Base-by-base conservation (phyloP, 2,113 vertebrate genomes). In the Clupea harengus region DNA sequence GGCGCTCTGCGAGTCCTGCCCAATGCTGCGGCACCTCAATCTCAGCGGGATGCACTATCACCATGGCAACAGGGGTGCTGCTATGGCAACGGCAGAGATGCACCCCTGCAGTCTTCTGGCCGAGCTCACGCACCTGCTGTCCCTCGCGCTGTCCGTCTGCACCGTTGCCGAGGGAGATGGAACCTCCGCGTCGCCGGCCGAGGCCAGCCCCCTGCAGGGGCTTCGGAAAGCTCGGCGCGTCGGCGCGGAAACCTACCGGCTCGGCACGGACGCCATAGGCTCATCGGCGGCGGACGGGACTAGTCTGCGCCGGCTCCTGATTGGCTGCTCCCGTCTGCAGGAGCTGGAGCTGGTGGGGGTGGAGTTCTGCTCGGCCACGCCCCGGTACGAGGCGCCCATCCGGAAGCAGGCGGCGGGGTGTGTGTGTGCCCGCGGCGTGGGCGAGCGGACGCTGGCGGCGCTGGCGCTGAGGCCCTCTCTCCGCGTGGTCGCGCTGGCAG, bases 41-140 rank as follows among this genome's bases (percentile, higher is more conserved):
- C 94, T 99, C 32, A 97, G 97, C 0, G 97, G 97, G 2, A 98
- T 96, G 3, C 98, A 99, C 91, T 97, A 99, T 45, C 93, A 95
- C 0, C 60, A 25, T 8, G 88, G 91, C 87, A 94, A 94, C 89
- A 90, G 95, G 0, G 92, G 95, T 17, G 95, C 91, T 17, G 95
- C 91, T 83, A 86, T 93, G 3, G 96, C 93, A 39, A 57, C 54
- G 0, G 3, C 54, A 57, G 92, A 94, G 22, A 81, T 85, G 9
- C 98, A 99, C 91, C 92, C 99, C 84, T 99, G 97, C 89, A 94
- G 95, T 72, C 93, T 97, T 57, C 91, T 99, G 85, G 95, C 96
- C 78, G 93, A 92, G 22, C 94, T 99, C 20, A 86, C 90, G 81
- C 88, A 91, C 72, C 95, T 99, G 72, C 95, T 94, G 1, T 97